Evolutionary conservation across 53 echinoderm and acorn worm genomes (phyloP), one percentile per base, ranked within the genome.

Genomic region (Holothuria scabra): DNA sequence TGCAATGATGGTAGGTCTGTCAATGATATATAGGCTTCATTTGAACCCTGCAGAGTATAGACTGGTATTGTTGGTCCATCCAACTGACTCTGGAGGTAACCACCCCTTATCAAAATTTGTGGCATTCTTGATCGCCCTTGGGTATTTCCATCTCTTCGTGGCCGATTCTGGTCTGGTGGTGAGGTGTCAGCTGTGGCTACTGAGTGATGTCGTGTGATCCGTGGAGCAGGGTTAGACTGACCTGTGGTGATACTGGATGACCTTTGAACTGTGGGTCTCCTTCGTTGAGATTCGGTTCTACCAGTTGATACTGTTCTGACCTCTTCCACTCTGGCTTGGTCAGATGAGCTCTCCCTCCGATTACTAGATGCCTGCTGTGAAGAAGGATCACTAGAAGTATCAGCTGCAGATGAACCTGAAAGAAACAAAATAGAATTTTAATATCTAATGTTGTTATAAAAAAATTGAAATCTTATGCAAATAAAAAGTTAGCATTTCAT

Each of bases 31-130:
- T 93, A 95, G 46, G 93, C 93, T 65, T 95, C 90, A 44, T 95
- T 91, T 22, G 90, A 87, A 9, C 93, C 95, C 22, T 93, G 93
- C 12, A 95, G 44, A 16, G 90, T 89, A 38, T 95, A 95, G 24
- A 95, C 93, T 25, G 95, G 95, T 65, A 95, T 88, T 23, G 93
- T 88, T 12, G 93, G 93, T 4, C 95, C 95, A 85, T 93, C 85
- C 34, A 93, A 84, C 56, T 89, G 93, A 65, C 91, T 87, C 74
- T 95, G 95, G 28, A 95, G 83, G 38, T 89, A 95, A 22, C 95
- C 95, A 7, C 95, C 91, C 49, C 93, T 83, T 1, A 93, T 82
- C 18, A 95, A 91, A 14, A 92, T 65, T 59, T 84, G 90, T 24
- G 93, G 95, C 19, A 88, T 57, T 22, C 91, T 76, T 30, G 86